Percentiles rank a stretch among this genome's conserved stretches.
phyloP scores from a whole-genome alignment of 2,888 invertebrate species.

The Ennomos quercinarius region DNA sequence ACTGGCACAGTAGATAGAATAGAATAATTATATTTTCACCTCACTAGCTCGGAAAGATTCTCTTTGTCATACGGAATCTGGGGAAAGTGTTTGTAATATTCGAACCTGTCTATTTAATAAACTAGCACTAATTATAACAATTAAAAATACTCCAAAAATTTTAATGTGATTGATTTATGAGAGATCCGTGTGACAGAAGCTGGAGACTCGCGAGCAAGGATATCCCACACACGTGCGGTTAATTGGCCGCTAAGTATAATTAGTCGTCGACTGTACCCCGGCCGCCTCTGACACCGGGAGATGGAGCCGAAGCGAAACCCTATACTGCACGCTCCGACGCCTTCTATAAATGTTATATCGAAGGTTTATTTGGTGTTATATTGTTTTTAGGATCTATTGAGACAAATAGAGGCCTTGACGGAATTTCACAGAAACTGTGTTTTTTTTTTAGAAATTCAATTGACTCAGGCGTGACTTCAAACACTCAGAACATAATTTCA shows the following conservation, averaged over 20 bases:
- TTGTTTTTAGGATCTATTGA: too few species aligned
- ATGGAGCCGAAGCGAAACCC: neutral
- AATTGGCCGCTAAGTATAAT: constrained; percentile 35
- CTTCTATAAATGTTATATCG: constrained; percentile 6
- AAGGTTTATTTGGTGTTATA: neutral
- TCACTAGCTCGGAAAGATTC: too few species aligned
- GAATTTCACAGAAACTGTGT: neutral
- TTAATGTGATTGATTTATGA: constrained; percentile 15
- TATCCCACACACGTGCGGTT: constrained; percentile 33
- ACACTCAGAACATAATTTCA: too few species aligned
- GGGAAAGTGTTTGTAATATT: too few species aligned
- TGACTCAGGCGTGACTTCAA: too few species aligned
- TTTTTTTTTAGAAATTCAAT: too few species aligned
- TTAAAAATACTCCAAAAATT: neutral
- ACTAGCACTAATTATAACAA: too few species aligned
- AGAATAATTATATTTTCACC: too few species aligned
- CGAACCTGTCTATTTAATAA: too few species aligned
- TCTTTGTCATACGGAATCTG: too few species aligned
- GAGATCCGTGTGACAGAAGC: constrained; percentile 5
- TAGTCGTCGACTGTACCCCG: constrained; percentile 23
- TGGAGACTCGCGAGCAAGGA: neutral
- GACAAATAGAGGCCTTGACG: too few species aligned
- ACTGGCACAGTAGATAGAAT: too few species aligned
- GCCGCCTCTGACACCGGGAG: constrained; percentile 3
- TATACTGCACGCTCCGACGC: constrained; percentile 11